phyloP scores from a whole-genome alignment of 1,140 invertebrate species.

The Diabrotica virgifera region DNA sequence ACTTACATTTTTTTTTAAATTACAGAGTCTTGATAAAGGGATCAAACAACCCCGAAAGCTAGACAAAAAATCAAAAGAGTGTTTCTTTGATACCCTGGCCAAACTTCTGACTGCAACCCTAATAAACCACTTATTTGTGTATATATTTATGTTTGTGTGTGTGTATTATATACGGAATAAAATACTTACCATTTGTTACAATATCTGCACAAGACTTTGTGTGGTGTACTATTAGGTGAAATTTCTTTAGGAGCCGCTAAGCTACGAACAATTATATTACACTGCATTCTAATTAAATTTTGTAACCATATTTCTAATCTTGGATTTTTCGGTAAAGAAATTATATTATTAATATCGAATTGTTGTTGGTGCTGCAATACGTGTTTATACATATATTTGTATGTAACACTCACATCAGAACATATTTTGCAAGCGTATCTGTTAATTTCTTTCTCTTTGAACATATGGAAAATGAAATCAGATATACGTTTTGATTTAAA shows the following conservation, averaged over 20 bases:
- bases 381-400: slow-evolving; percentile 31
- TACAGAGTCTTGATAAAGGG: too few relatives aligned
- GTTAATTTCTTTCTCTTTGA: slow-evolving; percentile 46
- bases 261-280: slow-evolving; percentile 15
- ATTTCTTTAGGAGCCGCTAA: not conserved
- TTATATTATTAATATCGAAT: slow-evolving; percentile 18
- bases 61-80: too few relatives aligned
- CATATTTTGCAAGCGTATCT: slow-evolving; percentile 31
- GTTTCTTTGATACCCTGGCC: too few relatives aligned
- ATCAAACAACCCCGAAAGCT: too few relatives aligned
- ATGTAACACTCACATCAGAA: slow-evolving; percentile 24
- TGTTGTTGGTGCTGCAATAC: slow-evolving; percentile 18
- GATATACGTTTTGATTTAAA: slow-evolving; percentile 53
- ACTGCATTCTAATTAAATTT: slow-evolving; percentile 30
- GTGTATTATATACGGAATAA: too few relatives aligned
- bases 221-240: not conserved
- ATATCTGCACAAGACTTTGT: not conserved
- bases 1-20: too few relatives aligned
- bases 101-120: too few relatives aligned
- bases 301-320: slow-evolving; percentile 34
- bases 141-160: too few relatives aligned
- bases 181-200: slow-evolving; percentile 14
- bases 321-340: slow-evolving; percentile 19
- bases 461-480: slow-evolving; percentile 57
- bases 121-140: too few relatives aligned